Evolutionary conservation across 2,113 vertebrate genomes (phyloP).

Genomic region (chimpanzee (Pan troglodytes)): DNA sequence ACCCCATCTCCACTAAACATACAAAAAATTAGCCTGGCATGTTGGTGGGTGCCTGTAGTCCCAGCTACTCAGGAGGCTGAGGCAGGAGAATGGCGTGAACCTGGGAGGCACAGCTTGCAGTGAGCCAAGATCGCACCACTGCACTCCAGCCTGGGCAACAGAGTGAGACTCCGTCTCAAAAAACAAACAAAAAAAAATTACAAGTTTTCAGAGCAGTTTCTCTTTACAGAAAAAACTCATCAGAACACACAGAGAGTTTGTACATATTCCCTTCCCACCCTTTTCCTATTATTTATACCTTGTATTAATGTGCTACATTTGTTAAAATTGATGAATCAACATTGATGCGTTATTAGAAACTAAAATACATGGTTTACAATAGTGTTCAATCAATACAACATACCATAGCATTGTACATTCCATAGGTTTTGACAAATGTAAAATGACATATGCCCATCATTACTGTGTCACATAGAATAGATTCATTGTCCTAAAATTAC

Average conservation of each 20-base stretch:
- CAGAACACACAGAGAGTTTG: background rate
- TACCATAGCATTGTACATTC: background rate
- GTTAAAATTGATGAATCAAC: background rate
- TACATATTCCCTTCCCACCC: accelerated
- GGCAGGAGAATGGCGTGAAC: no score
- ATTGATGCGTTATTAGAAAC: background rate
- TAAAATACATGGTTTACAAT: background rate
- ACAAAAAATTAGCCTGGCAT: no score
- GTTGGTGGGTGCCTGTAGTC: no score
- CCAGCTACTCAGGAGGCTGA: no score
- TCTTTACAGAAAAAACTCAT: background rate
- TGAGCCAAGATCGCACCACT: no score
- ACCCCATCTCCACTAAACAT: no score
- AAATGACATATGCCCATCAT: background rate
- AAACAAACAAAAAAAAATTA: no score
- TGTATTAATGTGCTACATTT: background rate
- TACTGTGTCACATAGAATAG: background rate
- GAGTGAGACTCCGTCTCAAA: no score
- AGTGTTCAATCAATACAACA: background rate
- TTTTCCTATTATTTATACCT: background rate
- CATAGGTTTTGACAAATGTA: background rate
- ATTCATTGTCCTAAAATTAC: background rate
- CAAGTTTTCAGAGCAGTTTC: background rate
- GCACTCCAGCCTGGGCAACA: no score
- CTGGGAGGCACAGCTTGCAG: no score